Percentiles rank a stretch among this genome's conserved stretches.
Evolutionary conservation across 2,797 vertebrate species (phyloP).

Genomic region (Anguilla obscura): DNA sequence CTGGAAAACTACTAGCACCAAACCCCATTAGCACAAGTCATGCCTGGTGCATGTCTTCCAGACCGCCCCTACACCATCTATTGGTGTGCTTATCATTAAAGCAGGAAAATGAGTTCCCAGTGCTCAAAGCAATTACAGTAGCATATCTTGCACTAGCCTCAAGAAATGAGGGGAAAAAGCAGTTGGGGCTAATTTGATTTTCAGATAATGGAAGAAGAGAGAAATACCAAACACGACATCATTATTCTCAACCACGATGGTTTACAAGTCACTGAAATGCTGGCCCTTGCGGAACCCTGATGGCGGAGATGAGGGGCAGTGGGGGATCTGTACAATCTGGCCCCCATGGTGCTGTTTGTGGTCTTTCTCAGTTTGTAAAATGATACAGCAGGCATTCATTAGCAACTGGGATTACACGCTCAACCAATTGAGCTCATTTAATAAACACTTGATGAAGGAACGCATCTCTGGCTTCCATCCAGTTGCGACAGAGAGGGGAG

Average conservation of each 20-base stretch:
- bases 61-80: neutral
- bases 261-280: neutral
- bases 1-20: neutral
- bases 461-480: neutral
- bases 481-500: neutral
- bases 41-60: neutral
- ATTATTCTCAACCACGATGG: neutral
- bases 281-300: neutral
- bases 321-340: neutral
- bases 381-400: neutral
- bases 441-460: neutral
- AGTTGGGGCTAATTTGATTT: neutral
- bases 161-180: neutral
- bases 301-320: neutral
- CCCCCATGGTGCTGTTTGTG: neutral
- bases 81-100: neutral
- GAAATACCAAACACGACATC: neutral
- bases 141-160: neutral
- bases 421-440: constrained; percentile 10
- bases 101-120: neutral
- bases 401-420: neutral
- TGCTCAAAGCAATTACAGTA: neutral
- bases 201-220: constrained; percentile 4
- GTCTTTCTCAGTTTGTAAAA: neutral
- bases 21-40: neutral